Conservation (phyloP, 2,797 vertebrate genomes). For the Urosaurus nigricauda region DNA sequence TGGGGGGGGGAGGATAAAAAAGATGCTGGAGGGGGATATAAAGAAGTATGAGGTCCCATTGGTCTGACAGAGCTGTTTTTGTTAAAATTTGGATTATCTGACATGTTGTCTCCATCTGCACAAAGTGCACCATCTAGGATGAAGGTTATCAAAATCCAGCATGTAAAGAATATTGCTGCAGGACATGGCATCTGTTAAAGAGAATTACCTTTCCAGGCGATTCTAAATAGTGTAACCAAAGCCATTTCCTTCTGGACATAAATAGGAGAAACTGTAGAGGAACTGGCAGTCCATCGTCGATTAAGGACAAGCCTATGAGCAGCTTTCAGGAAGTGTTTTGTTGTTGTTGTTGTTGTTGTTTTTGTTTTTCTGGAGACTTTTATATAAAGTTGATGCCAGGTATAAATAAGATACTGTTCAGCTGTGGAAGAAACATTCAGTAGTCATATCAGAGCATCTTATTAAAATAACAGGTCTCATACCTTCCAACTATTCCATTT, state of each 20-base stretch:
- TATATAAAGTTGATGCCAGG: not conserved
- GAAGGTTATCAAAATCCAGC: not conserved
- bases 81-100: not conserved
- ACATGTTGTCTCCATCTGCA: not conserved
- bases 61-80: not conserved
- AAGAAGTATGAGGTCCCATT: not conserved
- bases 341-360: not conserved
- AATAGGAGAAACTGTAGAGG: not conserved
- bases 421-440: not conserved
- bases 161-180: not conserved
- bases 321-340: not conserved
- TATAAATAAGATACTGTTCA: conserved; percentile 4
- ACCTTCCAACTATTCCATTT: not conserved
- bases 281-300: not conserved
- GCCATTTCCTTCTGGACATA: not conserved
- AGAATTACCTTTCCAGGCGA: not conserved
- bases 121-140: not conserved
- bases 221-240: conserved; percentile 12
- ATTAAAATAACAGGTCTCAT: not conserved
- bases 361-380: not conserved
- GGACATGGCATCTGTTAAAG: not conserved
- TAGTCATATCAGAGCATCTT: not conserved
- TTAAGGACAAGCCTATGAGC: not conserved
- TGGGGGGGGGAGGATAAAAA: not conserved
- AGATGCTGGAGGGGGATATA: too few relatives aligned